phyloP scores from a whole-genome alignment of 2,888 invertebrate species.

The Mimumesa dahlbomi region DNA sequence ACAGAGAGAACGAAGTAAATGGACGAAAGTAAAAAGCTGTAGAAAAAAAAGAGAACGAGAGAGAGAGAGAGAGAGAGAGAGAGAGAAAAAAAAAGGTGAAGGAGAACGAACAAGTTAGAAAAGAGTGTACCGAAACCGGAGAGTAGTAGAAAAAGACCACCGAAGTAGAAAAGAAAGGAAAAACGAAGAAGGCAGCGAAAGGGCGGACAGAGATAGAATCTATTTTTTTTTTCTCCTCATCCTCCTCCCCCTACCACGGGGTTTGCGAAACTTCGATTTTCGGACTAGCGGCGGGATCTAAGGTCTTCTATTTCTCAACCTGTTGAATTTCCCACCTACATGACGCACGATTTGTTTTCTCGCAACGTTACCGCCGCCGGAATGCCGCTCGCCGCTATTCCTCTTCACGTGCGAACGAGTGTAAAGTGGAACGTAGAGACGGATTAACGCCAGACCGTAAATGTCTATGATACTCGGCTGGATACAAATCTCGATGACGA shows the following conservation, averaged over 20 bases:
- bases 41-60: background rate
- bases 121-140: background rate
- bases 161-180: background rate
- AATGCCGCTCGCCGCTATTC: slow-evolving; percentile 30
- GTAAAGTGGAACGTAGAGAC: slow-evolving; percentile 8
- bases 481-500: slow-evolving; percentile 34
- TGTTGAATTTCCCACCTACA: slow-evolving; percentile 57
- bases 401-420: slow-evolving; percentile 6
- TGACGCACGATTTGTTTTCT: slow-evolving; percentile 58
- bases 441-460: slow-evolving; percentile 23
- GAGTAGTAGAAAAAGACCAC: background rate
- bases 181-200: background rate
- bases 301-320: slow-evolving; percentile 57
- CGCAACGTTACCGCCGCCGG: slow-evolving; percentile 26
- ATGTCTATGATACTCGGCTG: slow-evolving; percentile 14
- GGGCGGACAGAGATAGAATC: background rate
- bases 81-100: background rate
- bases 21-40: slow-evolving; percentile 1
- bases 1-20: background rate
- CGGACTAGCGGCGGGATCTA: slow-evolving; percentile 26
- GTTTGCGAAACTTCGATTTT: slow-evolving; percentile 44
- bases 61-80: background rate
- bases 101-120: background rate
- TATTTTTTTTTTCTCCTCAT: slow-evolving; percentile 18
- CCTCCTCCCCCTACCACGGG: too few species aligned